These are phyloP conservation scores for Leucophenga varia DNA, from an alignment of 1,140 invertebrate species.

Conservation along the genomic window DNA sequence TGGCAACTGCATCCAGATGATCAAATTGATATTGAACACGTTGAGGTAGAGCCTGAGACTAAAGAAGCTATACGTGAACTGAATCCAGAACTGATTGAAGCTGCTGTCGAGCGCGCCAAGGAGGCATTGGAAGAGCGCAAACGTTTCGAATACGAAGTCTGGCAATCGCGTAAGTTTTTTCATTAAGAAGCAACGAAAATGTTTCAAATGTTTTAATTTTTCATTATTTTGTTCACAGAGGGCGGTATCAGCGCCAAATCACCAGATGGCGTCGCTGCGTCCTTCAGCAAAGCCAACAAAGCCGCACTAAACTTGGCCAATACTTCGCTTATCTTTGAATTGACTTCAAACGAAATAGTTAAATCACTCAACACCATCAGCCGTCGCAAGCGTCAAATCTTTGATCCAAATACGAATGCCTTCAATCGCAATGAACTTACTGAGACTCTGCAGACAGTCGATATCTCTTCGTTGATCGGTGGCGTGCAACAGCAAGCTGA, in stretches of 20 bases:
- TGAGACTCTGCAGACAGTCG: constrained; percentile 73
- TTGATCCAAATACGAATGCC: constrained; percentile 68
- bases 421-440: constrained; percentile 69
- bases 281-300: constrained; percentile 84
- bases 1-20: constrained; percentile 30
- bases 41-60: constrained; percentile 43
- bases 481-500: constrained; percentile 54
- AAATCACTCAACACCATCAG: constrained; percentile 64
- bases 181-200: fast-evolving
- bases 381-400: constrained; percentile 71
- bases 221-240: constrained; percentile 56
- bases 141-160: constrained; percentile 75
- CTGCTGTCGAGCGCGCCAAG: constrained; percentile 74
- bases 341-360: constrained; percentile 81
- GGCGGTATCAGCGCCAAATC: constrained; percentile 81
- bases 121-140: constrained; percentile 70
- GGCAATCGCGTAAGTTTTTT: constrained; percentile 57
- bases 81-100: constrained; percentile 59
- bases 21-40: constrained; percentile 35
- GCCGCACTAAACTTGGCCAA: constrained; percentile 81
- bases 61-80: constrained; percentile 52
- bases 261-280: constrained; percentile 80
- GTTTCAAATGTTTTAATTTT: neutral
- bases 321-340: constrained; percentile 83
- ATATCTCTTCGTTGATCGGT: constrained; percentile 63